Conservation (phyloP, 1,140 invertebrate genomes). For the Parasteatoda tepidariorum region DNA sequence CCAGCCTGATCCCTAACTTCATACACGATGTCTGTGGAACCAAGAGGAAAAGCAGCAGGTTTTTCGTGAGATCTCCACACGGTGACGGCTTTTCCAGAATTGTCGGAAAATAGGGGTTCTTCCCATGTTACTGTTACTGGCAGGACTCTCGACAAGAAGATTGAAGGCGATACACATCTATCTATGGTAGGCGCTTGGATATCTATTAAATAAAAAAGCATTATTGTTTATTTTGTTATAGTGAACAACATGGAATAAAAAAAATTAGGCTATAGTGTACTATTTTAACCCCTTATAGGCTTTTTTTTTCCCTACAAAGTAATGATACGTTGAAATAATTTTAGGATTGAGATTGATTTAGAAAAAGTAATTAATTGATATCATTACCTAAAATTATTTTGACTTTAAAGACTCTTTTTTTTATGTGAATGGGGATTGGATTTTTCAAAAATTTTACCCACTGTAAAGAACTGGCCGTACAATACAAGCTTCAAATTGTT, state of each 20-base stretch:
- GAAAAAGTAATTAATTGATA: no score
- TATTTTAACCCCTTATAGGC: no score
- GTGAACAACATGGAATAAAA: not conserved
- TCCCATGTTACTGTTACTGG: slow-evolving; percentile 73
- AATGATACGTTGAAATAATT: no score
- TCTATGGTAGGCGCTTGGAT: slow-evolving; percentile 75
- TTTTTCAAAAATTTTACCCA: no score
- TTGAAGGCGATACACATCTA: slow-evolving; percentile 74
- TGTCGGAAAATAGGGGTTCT: slow-evolving; percentile 78
- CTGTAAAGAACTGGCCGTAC: no score
- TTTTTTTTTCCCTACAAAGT: no score
- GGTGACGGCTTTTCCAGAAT: slow-evolving; percentile 72
- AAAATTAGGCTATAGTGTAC: not conserved
- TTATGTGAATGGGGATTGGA: no score
- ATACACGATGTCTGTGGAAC: slow-evolving; percentile 74
- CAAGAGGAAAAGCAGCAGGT: slow-evolving; percentile 71
- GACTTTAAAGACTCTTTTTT: no score
- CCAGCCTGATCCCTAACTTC: slow-evolving; percentile 73
- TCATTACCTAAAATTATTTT: no score
- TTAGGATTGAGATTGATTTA: no score
- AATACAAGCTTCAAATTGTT: no score
- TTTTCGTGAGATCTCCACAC: slow-evolving; percentile 70
- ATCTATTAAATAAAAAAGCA: slow-evolving; percentile 69
- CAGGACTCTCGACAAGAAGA: slow-evolving; percentile 70
- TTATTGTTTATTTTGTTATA: no score